These are phyloP conservation scores for Nysson spinosus DNA, from an alignment of 2,888 invertebrate genomes.

Conservation along the genomic window DNA sequence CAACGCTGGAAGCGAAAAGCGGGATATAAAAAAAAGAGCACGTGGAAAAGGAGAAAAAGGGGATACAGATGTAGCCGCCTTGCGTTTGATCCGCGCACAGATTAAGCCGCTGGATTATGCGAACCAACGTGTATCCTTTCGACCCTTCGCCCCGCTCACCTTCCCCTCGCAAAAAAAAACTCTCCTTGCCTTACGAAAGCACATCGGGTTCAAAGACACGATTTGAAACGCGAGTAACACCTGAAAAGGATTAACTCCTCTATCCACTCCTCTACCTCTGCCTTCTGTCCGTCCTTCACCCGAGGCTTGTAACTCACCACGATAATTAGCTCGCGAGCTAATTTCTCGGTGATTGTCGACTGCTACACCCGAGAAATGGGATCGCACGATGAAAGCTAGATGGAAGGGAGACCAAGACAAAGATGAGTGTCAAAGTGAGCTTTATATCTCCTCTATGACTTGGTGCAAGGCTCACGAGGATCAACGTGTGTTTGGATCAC, in stretches of 20 bases:
- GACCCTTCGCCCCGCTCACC: not conserved
- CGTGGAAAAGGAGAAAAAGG: slow-evolving; percentile 5
- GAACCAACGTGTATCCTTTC: slow-evolving; percentile 18
- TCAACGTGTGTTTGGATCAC: slow-evolving; percentile 20
- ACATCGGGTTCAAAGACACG: slow-evolving; percentile 25
- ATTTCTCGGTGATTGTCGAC: slow-evolving; percentile 67
- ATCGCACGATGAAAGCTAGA: slow-evolving; percentile 24
- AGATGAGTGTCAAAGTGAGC: slow-evolving; percentile 35
- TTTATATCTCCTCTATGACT: slow-evolving; percentile 10
- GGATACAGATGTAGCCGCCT: slow-evolving; percentile 15
- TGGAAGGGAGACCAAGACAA: slow-evolving; percentile 39
- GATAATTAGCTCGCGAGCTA: slow-evolving; percentile 73
- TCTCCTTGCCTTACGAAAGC: slow-evolving; percentile 1
- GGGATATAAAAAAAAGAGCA: slow-evolving; percentile 2
- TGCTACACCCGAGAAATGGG: slow-evolving; percentile 31
- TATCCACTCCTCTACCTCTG: slow-evolving; percentile 9
- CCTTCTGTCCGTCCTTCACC: slow-evolving; percentile 54
- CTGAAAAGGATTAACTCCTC: slow-evolving; percentile 48
- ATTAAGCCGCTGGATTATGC: slow-evolving; percentile 48
- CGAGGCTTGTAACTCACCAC: slow-evolving; percentile 43
- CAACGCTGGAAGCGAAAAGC: slow-evolving; percentile 29
- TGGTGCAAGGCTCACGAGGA: slow-evolving; percentile 10
- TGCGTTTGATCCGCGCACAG: slow-evolving; percentile 56
- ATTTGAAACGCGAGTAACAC: slow-evolving; percentile 20
- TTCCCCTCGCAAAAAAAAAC: too few species aligned